These are phyloP conservation scores for Mesaphorura yosii DNA, from an alignment of 1,140 invertebrate species.

Conservation along the genomic window DNA sequence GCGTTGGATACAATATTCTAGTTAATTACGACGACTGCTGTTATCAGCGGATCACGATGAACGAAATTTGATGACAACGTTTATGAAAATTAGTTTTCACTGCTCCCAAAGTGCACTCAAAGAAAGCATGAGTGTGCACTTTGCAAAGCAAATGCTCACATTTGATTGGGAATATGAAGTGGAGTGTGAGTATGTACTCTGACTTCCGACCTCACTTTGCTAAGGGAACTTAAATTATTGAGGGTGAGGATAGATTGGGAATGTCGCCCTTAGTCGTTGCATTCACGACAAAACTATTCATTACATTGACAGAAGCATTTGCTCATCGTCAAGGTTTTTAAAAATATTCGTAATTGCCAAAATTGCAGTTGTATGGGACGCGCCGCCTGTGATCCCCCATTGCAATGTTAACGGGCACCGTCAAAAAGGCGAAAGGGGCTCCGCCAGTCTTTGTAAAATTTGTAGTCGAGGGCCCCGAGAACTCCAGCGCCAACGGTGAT, in stretches of 20 bases:
- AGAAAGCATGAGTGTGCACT: neutral
- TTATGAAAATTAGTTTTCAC: neutral
- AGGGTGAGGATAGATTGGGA: neutral
- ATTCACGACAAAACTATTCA: too few species aligned
- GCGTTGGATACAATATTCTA: neutral
- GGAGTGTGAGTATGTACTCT: neutral
- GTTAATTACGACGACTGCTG: neutral
- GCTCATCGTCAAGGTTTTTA: too few species aligned
- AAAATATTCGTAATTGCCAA: too few species aligned
- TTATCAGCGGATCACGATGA: neutral
- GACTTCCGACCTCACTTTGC: neutral
- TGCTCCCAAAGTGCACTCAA: neutral
- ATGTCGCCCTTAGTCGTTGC: neutral
- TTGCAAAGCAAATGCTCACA: neutral
- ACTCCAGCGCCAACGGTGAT: too few species aligned
- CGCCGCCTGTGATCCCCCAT: too few species aligned
- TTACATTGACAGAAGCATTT: too few species aligned
- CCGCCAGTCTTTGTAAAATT: too few species aligned
- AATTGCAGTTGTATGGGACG: too few species aligned
- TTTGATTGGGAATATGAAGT: neutral
- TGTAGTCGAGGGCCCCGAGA: too few species aligned
- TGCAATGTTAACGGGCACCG: too few species aligned
- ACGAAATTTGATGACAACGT: neutral
- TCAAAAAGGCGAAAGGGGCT: too few species aligned
- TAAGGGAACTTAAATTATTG: neutral